These are phyloP conservation scores for Oasisia sp. DNA, from an alignment of 2,888 invertebrate genomes.

Conservation along the genomic window DNA sequence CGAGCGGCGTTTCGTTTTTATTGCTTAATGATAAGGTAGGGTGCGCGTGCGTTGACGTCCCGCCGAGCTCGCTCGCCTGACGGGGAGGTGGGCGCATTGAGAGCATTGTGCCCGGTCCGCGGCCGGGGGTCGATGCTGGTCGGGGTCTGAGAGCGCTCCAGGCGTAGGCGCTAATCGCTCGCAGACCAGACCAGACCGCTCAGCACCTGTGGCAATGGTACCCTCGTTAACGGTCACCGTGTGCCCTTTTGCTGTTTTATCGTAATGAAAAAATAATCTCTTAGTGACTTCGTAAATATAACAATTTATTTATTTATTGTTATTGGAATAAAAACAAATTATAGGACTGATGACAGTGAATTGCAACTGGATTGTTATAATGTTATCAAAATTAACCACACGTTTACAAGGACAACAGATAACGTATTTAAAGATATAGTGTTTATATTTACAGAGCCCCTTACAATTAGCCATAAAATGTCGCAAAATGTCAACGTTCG, in stretches of 20 bases:
- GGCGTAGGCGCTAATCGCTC: background rate
- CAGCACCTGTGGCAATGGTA: background rate
- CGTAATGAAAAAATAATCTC: background rate
- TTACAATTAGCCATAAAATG: background rate
- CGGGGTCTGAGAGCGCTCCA: background rate
- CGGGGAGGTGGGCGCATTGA: background rate
- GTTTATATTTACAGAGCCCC: background rate
- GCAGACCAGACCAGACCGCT: background rate
- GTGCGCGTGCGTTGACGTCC: background rate
- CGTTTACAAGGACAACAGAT: too few relatives aligned
- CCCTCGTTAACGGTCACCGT: background rate
- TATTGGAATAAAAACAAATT: too few relatives aligned
- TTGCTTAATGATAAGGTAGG: slow-evolving; percentile 13
- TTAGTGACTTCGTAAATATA: too few relatives aligned
- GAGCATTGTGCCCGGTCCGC: background rate
- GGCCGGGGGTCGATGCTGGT: background rate
- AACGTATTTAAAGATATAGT: too few relatives aligned
- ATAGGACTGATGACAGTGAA: too few relatives aligned
- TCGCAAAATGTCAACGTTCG: background rate
- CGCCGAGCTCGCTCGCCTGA: background rate
- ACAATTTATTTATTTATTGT: too few relatives aligned
- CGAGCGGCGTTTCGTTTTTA: background rate
- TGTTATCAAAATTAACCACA: too few relatives aligned
- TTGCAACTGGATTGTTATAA: too few relatives aligned
- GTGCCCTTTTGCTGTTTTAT: background rate